Evolutionary conservation across 2,113 vertebrate genomes (phyloP).

Genomic region (Lontra canadensis): DNA sequence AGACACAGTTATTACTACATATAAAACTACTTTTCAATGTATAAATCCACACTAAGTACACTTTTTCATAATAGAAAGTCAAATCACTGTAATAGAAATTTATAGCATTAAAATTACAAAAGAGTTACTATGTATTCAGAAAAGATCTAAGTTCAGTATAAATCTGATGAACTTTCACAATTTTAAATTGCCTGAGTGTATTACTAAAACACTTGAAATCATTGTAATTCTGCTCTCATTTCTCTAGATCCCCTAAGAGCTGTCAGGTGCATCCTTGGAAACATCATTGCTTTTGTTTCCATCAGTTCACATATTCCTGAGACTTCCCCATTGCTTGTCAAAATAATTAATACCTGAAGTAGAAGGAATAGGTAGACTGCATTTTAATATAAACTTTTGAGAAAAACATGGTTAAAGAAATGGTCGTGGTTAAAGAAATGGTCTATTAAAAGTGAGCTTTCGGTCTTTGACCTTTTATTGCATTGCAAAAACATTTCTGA

Average conservation of each 20-base stretch:
- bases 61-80: background rate
- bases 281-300: constrained; percentile 65
- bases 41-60: background rate
- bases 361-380: constrained; percentile 51
- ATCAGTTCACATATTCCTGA: constrained; percentile 52
- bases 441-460: constrained; percentile 60
- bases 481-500: constrained; percentile 64
- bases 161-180: constrained; percentile 44
- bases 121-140: background rate
- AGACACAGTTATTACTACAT: background rate
- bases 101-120: constrained; percentile 1
- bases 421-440: constrained; percentile 38
- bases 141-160: constrained; percentile 35
- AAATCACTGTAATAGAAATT: constrained; percentile 32
- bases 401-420: constrained; percentile 57
- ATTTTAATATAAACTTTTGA: constrained; percentile 71
- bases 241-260: constrained; percentile 55
- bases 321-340: constrained; percentile 73
- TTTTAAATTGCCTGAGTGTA: constrained; percentile 53
- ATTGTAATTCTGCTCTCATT: constrained; percentile 56
- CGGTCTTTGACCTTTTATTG: constrained; percentile 65
- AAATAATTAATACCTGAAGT: constrained; percentile 76
- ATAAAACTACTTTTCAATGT: background rate
- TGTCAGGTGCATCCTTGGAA: constrained; percentile 66
- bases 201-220: constrained; percentile 60